These are phyloP conservation scores for Pseudoatta argentina DNA, from an alignment of 1,140 invertebrate genomes.

Conservation along the genomic window DNA sequence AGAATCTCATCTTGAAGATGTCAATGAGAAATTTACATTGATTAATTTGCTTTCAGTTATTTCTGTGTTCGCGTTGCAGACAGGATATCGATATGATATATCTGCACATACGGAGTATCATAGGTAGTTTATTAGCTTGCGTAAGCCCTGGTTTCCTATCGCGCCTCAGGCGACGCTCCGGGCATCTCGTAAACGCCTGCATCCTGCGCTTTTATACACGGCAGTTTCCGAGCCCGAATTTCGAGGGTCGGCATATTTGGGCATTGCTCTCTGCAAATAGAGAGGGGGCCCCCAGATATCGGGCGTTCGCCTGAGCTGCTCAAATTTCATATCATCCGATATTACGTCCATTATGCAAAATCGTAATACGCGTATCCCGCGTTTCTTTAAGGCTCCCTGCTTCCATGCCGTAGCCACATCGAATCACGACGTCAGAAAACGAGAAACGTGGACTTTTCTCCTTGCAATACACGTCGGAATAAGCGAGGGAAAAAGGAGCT, in stretches of 20 bases:
- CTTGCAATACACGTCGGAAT: background rate
- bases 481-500: constrained; percentile 3
- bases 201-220: background rate
- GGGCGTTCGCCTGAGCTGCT: constrained; percentile 1
- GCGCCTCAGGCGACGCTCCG: constrained; percentile 15
- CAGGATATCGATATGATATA: background rate
- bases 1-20: no score
- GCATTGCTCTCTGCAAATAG: constrained; percentile 39
- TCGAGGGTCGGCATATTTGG: constrained; percentile 41
- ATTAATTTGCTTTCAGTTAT: background rate
- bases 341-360: constrained; percentile 44
- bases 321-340: constrained; percentile 29
- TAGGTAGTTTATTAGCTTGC: constrained; percentile 28
- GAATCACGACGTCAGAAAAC: background rate
- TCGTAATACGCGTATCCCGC: background rate
- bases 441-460: background rate
- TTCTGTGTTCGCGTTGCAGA: background rate
- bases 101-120: background rate
- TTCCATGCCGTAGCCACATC: background rate
- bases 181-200: constrained; percentile 17
- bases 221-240: constrained; percentile 23
- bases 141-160: constrained; percentile 1
- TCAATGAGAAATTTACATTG: background rate
- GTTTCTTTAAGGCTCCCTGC: background rate
- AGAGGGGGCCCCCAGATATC: background rate